A percentile compares a stretch with the other conserved stretches of the same genome.
phyloP scores from a whole-genome alignment of 2,113 vertebrate genomes.

The Melanerpes aurifrons region DNA sequence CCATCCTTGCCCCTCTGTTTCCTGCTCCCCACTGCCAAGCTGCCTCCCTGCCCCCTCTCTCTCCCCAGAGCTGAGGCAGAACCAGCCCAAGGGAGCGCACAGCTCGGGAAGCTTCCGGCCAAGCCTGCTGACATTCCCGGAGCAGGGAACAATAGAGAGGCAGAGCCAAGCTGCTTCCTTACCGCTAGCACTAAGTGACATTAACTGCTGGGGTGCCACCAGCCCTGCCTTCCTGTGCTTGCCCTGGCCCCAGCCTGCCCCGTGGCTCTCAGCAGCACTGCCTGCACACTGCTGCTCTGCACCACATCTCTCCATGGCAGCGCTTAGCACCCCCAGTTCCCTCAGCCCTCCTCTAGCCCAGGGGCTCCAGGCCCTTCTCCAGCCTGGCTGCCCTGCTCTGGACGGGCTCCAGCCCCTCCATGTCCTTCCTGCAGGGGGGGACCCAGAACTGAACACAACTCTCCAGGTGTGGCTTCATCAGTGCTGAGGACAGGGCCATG shows the following conservation, averaged over 20 bases:
- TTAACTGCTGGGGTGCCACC: accelerated
- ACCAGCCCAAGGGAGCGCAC: slow-evolving; percentile 29
- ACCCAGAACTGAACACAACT: too few relatives aligned
- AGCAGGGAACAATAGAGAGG: slow-evolving; percentile 43
- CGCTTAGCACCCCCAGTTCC: too few relatives aligned
- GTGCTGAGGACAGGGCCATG: too few relatives aligned
- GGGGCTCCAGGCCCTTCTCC: too few relatives aligned
- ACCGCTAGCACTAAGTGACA: background rate
- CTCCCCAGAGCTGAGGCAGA: background rate
- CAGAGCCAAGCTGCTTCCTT: slow-evolving; percentile 3
- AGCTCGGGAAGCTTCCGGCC: slow-evolving; percentile 61
- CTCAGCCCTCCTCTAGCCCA: too few relatives aligned
- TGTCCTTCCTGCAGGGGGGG: too few relatives aligned
- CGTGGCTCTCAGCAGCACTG: background rate
- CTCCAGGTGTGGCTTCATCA: too few relatives aligned
- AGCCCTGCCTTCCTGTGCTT: background rate
- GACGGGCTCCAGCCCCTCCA: too few relatives aligned
- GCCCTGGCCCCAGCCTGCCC: background rate
- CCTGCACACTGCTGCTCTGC: accelerated
- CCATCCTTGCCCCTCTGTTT: background rate
- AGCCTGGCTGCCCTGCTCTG: too few relatives aligned
- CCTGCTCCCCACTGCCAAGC: background rate
- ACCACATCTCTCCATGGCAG: accelerated
- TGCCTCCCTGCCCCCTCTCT: background rate
- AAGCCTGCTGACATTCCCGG: slow-evolving; percentile 55